Base-by-base conservation (phyloP, 2,888 invertebrate species). In the Argyresthia goedartella region DNA sequence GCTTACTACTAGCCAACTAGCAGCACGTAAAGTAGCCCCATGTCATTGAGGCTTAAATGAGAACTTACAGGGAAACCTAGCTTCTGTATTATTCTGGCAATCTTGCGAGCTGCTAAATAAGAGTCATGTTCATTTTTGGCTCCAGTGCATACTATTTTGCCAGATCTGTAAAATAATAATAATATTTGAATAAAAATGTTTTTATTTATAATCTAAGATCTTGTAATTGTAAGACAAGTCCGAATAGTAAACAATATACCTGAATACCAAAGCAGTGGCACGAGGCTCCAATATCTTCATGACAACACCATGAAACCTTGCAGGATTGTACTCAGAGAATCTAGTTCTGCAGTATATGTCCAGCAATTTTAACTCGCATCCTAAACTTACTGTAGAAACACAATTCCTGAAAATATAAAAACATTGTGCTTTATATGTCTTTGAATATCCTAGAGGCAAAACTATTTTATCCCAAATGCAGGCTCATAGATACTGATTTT, bases 251-350 rank as follows among this genome's bases (percentile, higher is more conserved):
- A 25, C 25, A 25, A 25, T 25, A 25, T 60, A 81, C 87, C 76
- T 84, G 63, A 90, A 90, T 41, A 93, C 91, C 15, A 93, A 70
- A 9, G 93, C 92, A 3, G 93, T 93, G 33, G 92, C 91, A 60
- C 93, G 88, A 0, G 95, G 95, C 57, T 92, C 93, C 51, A 93
- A 80, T 70, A 95, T 92, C 66, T 93, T 89, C 94, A 95, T 95
- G 0, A 95, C 91, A 13, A 95, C 90, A 10, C 95, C 95, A 65
- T 93, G 92, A 68, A 95, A 95, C 59, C 94, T 86, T 7, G 91
- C 89, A 8, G 95, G 95, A 66, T 93, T 94, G 63, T 94, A 95
- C 73, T 95, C 95, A 0, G 95, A 93, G 73, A 93, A 94, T 57
- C 95, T 87, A 4, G 95, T 94, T 51, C 92, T 89, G 56, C 91